Percentiles rank a stretch among this genome's conserved stretches.
Conservation (phyloP, 1,140 invertebrate genomes). For the Brachionus asplanchnoidis region DNA sequence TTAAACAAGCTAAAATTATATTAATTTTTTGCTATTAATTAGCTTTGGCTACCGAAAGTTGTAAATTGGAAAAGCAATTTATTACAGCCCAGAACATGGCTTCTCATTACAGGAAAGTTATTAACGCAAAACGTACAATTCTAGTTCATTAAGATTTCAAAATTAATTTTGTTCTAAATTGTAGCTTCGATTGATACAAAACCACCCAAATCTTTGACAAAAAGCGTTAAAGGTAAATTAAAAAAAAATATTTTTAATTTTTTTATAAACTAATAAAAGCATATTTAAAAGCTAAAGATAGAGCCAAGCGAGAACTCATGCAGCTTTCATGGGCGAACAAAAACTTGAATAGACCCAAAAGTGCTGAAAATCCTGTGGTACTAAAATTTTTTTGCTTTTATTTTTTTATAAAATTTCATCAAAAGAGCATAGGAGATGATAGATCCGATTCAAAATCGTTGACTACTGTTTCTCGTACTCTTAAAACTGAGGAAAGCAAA, state of each 20-base stretch:
- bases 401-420: not conserved
- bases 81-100: slow-evolving; percentile 31
- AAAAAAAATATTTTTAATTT: not conserved
- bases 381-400: not conserved
- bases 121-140: slow-evolving; percentile 3
- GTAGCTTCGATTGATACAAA: slow-evolving; percentile 14
- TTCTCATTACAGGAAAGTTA: slow-evolving; percentile 31
- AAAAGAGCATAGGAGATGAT: not conserved
- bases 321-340: not conserved
- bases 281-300: slow-evolving; percentile 8
- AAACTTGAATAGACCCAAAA: not conserved
- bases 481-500: not conserved
- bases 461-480: not conserved
- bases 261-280: not conserved
- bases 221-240: slow-evolving; percentile 9
- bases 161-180: not conserved
- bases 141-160: not conserved
- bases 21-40: not conserved
- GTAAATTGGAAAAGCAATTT: slow-evolving; percentile 36
- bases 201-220: slow-evolving; percentile 12
- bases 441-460: not conserved
- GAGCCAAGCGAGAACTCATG: slow-evolving; percentile 10
- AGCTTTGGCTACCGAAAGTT: slow-evolving; percentile 35
- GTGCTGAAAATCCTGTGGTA: not conserved
- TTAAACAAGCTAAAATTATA: not conserved